phyloP scores from a whole-genome alignment of 2,888 invertebrate genomes.

The Smittia aterrima region DNA sequence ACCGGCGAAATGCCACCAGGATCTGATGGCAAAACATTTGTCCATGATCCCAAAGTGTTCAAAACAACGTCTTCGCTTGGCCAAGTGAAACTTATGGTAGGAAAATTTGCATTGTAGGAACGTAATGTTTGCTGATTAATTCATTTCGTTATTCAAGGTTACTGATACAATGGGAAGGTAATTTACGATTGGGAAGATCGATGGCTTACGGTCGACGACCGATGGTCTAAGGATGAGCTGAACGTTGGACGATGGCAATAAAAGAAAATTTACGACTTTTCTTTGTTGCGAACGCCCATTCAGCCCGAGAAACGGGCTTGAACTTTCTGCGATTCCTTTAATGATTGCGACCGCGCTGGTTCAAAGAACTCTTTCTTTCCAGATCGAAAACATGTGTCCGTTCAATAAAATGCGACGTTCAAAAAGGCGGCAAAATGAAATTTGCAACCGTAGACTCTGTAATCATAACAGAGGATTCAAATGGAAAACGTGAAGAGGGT shows the following conservation, averaged over 20 bases:
- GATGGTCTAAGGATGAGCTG: too few relatives aligned
- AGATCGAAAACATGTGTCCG: constrained; percentile 65
- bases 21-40: constrained; percentile 73
- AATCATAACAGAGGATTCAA: constrained; percentile 57
- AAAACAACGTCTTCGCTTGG: constrained; percentile 50
- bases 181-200: too few relatives aligned
- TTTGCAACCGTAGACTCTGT: constrained; percentile 69
- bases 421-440: constrained; percentile 57
- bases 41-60: constrained; percentile 82
- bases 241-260: too few relatives aligned
- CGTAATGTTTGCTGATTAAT: constrained; percentile 9
- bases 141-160: constrained; percentile 45
- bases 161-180: constrained; percentile 62
- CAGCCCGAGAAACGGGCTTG: too few relatives aligned
- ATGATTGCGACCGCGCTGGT: too few relatives aligned
- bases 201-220: too few relatives aligned
- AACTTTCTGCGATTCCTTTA: too few relatives aligned
- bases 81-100: constrained; percentile 53
- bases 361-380: too few relatives aligned
- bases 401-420: constrained; percentile 63
- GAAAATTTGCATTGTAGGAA: background rate
- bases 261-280: too few relatives aligned
- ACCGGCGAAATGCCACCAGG: constrained; percentile 91
- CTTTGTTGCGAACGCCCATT: too few relatives aligned
- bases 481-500: constrained; percentile 58